Evolutionary conservation across 2,888 invertebrate genomes (phyloP).

Genomic region (Heteropelma amictum): DNA sequence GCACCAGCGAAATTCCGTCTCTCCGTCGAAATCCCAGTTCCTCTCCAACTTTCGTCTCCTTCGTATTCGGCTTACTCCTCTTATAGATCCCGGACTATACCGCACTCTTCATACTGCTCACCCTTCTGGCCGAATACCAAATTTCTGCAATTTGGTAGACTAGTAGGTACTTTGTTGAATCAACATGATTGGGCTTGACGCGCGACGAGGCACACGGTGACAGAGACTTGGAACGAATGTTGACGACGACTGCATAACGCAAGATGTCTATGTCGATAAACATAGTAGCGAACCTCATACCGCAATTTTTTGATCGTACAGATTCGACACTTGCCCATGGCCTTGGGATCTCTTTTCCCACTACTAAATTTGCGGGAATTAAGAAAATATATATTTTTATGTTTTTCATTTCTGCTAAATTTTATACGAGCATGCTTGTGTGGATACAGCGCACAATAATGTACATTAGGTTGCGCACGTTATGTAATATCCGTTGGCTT

Average conservation of each 20-base stretch:
- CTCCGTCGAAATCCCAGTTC: slow-evolving; percentile 51
- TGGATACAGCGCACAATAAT: no score
- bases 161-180: slow-evolving; percentile 77
- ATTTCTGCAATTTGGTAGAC: slow-evolving; percentile 77
- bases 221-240: slow-evolving; percentile 44
- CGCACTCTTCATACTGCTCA: slow-evolving; percentile 55
- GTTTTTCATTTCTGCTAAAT: no score
- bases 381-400: no score
- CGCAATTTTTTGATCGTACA: not conserved
- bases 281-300: not conserved
- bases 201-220: slow-evolving; percentile 65
- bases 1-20: not conserved
- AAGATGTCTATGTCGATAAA: not conserved
- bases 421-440: no score
- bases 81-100: slow-evolving; percentile 49
- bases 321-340: no score
- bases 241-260: slow-evolving; percentile 44
- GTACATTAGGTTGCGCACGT: not conserved
- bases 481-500: not conserved
- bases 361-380: no score
- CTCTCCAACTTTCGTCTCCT: slow-evolving; percentile 59
- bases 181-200: slow-evolving; percentile 78
- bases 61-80: slow-evolving; percentile 58
- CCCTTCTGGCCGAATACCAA: slow-evolving; percentile 77
- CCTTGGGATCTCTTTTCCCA: no score